Evolutionary conservation across 2,113 vertebrate genomes (phyloP), one percentile per base, ranked within the genome.

Genomic region (Cyanoliseus patagonus): DNA sequence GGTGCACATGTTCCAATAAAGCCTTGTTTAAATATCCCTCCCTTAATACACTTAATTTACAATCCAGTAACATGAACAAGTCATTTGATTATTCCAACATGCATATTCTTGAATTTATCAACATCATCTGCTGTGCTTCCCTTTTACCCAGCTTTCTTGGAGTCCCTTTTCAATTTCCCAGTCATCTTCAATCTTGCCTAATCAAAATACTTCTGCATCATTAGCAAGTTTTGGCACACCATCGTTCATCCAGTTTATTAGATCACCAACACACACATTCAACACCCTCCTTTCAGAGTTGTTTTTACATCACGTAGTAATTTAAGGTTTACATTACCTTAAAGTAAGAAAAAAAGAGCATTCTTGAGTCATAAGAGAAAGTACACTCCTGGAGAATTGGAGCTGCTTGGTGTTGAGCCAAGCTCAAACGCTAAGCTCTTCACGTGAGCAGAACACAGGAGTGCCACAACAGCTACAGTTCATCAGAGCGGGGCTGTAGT

Each of bases 31-130:
- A 95, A 86, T 73, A 35, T 82, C 86, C 44, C 57, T 94, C 44
- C 35, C 47, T 70, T 86, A 73, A 91, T 51, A 91, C 1, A 83
- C 78, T 27, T 79, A 66, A 87, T 91, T 96, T 85, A 82, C 57
- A 88, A 88, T 51, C 64, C 72, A 77, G 25, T 53, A 81, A 81
- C 33, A 44, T 11, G 74, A 95, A 73, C 5, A 2, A 92, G 86
- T 91, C 72, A 95, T 84, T 89, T 96, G 91, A 95, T 91, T 95
- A 89, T 82, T 92, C 77, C 22, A 89, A 95, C 77, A 6, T 85
- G 95, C 91, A 73, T 91, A 92, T 76, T 97, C 95, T 95, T 96
- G 91, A 97, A 92, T 92, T 96, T 95, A 96, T 97, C 93, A 78
- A 68, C 84, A 85, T 92, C 33, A 96, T 97, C 95, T 89, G 83